Base-by-base conservation (phyloP, 1,140 invertebrate genomes). In the Cryptotermes secundus region DNA sequence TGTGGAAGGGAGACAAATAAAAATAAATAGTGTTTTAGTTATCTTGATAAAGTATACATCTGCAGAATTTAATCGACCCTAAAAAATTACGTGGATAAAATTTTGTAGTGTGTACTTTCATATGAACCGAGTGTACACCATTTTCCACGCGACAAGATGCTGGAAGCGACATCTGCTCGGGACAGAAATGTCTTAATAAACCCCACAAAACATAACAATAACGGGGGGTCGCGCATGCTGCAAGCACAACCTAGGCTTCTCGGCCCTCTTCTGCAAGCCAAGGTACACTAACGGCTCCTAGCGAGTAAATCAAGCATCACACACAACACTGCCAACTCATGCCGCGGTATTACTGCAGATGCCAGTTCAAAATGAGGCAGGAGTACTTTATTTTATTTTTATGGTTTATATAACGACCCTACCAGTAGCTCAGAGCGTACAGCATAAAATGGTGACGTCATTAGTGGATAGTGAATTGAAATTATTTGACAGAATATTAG, bases 151-250 rank as follows among this genome's bases (percentile, higher is more conserved):
- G 83, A 82, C 81, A 82, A 82, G 81, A 82, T 82, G 81, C 53
- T 79, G 83, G 53, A 59, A 59, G 53, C 83, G 83, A 83, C 83
- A 83, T 83, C 83, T 83, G 83, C 42, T 59, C 83, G 34, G 83
- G 83, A 83, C 83, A 83, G 83, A 83, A 83, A 83, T 83, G 83
- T 59, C 83, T 83, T 83, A 83, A 83, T 83, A 83, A 83, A 83
- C 59, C 72, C 72, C 83, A 34, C 53, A 83, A 83, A 38, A 83
- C 53, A 83, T 79, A 83, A 34, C 83, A 31, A 42, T 72, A 72
- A 72, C 59, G 26, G 26, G 0, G 59, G n/a, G n/a, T n/a, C 9
- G 59, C 59, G n/a, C 26, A 72, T 31, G 59, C 59, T 72, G 26
- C 26, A 31, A 72, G 45, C 45, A 49, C 3, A 14, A 49, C 14